Evolutionary conservation across 2,888 invertebrate genomes (phyloP).

Genomic region (Euzetes globulus): DNA sequence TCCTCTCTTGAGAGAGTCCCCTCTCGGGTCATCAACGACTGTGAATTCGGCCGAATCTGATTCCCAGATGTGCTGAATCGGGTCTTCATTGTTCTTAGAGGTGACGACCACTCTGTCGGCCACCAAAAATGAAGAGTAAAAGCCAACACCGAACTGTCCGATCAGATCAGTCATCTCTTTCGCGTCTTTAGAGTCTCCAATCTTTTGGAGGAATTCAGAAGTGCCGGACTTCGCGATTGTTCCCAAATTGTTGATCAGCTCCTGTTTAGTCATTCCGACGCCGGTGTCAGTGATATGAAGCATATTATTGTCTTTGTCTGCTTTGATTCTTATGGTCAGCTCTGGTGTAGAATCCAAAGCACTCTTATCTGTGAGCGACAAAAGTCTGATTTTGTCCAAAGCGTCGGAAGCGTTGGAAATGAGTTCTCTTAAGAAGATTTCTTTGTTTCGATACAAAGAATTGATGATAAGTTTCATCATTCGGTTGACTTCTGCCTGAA

Average conservation of each 20-base stretch:
- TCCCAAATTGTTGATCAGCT: constrained; percentile 94
- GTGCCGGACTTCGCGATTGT: constrained; percentile 99
- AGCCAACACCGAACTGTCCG: constrained; percentile 99
- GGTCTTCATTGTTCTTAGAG: constrained; percentile 96
- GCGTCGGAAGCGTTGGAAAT: too few relatives aligned
- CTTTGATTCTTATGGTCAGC: constrained; percentile 88
- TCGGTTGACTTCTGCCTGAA: constrained; percentile 99
- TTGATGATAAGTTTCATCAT: constrained; percentile 99
- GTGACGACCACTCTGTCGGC: constrained; percentile 86
- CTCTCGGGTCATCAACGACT: constrained; percentile 61
- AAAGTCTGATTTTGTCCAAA: constrained; percentile 71
- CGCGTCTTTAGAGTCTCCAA: constrained; percentile 98
- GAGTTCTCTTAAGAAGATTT: constrained; percentile 98
- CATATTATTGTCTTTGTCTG: constrained; percentile 89
- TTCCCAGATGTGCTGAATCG: constrained; percentile 97
- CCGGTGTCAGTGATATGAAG: constrained; percentile 84
- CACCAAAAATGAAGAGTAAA: constrained; percentile 95
- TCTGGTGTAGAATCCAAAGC: constrained; percentile 91
- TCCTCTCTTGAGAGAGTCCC: constrained; percentile 73
- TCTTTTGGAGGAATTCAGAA: constrained; percentile 98
- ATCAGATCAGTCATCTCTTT: constrained; percentile 99
- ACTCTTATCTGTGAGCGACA: constrained; percentile 89
- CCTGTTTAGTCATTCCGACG: constrained; percentile 99
- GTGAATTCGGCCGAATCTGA: constrained; percentile 93
- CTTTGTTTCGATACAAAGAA: constrained; percentile 99